phyloP scores from a whole-genome alignment of 2,888 invertebrate species.

The Chloromyia formosa region DNA sequence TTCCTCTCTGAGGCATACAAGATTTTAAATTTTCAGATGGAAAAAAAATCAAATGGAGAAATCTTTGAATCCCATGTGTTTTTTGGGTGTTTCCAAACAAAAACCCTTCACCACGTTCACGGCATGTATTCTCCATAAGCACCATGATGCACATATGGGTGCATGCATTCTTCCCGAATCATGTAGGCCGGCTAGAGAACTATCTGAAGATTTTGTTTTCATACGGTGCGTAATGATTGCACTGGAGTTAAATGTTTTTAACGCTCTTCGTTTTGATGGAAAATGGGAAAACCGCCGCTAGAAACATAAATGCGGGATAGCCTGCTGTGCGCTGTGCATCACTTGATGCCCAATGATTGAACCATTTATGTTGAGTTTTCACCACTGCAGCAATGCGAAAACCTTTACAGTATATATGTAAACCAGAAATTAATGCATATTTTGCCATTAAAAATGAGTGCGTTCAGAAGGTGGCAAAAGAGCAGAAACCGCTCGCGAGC shows the following conservation, averaged over 20 bases:
- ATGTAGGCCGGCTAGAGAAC: neutral
- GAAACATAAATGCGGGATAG: conserved; percentile 21
- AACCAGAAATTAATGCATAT: no score
- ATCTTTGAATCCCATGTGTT: neutral
- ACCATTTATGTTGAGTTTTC: conserved; percentile 29
- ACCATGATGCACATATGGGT: conserved; percentile 1
- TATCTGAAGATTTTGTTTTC: no score
- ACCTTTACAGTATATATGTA: no score
- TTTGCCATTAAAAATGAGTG: no score
- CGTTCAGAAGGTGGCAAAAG: no score
- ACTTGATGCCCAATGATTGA: neutral
- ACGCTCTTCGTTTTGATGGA: conserved; percentile 18
- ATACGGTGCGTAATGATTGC: conserved; percentile 14
- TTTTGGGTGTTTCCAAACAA: no score
- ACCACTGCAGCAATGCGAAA: neutral
- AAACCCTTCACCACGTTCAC: conserved; percentile 10
- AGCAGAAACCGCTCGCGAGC: no score
- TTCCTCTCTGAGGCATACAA: neutral
- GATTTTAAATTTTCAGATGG: no score
- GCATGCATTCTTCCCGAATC: conserved; percentile 6
- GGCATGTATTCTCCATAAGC: conserved; percentile 28
- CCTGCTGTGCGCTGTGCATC: neutral
- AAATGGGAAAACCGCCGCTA: conserved; percentile 11
- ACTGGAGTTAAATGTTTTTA: conserved; percentile 30
- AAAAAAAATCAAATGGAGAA: no score